A percentile compares a stretch with the other conserved stretches of the same genome.
These are phyloP conservation scores for Serrognathus titanus DNA, from an alignment of 2,888 invertebrate species.

Conservation along the genomic window DNA sequence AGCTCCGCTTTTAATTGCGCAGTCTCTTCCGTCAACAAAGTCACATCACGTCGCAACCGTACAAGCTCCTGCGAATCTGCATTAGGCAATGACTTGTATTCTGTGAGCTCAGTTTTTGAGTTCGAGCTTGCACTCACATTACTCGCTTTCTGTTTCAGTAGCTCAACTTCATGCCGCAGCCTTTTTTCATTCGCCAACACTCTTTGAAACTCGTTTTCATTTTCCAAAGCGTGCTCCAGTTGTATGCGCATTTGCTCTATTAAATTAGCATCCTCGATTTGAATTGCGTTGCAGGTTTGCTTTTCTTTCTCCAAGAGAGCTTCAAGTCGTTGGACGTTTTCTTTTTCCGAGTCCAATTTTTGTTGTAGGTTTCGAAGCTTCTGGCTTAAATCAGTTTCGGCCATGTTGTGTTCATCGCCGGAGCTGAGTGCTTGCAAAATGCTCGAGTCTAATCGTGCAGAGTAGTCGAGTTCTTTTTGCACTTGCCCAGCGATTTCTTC, in stretches of 20 bases:
- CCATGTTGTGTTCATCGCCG: slow-evolving; percentile 36
- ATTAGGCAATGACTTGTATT: slow-evolving; percentile 39
- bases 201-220: slow-evolving; percentile 62
- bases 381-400: slow-evolving; percentile 9
- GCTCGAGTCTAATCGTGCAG: slow-evolving; percentile 58
- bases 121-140: slow-evolving; percentile 20
- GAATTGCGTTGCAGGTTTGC: slow-evolving; percentile 53
- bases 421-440: slow-evolving; percentile 58
- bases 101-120: slow-evolving; percentile 36
- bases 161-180: slow-evolving; percentile 43
- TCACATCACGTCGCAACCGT: slow-evolving; percentile 30
- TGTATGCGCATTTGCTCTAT: slow-evolving; percentile 63
- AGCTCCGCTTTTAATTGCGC: slow-evolving; percentile 28
- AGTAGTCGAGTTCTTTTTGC: slow-evolving; percentile 58
- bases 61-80: slow-evolving; percentile 31
- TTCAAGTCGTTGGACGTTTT: slow-evolving; percentile 56
- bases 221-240: slow-evolving; percentile 61
- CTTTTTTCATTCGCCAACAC: slow-evolving; percentile 55
- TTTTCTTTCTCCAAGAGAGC: slow-evolving; percentile 58
- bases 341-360: slow-evolving; percentile 52
- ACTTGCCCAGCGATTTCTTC: slow-evolving; percentile 57
- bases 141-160: slow-evolving; percentile 31
- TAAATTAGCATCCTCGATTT: slow-evolving; percentile 64
- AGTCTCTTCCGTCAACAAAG: slow-evolving; percentile 29
- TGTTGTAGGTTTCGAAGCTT: slow-evolving; percentile 48